Base-by-base conservation (phyloP, 2,888 invertebrate genomes). In the Thelaira solivaga region DNA sequence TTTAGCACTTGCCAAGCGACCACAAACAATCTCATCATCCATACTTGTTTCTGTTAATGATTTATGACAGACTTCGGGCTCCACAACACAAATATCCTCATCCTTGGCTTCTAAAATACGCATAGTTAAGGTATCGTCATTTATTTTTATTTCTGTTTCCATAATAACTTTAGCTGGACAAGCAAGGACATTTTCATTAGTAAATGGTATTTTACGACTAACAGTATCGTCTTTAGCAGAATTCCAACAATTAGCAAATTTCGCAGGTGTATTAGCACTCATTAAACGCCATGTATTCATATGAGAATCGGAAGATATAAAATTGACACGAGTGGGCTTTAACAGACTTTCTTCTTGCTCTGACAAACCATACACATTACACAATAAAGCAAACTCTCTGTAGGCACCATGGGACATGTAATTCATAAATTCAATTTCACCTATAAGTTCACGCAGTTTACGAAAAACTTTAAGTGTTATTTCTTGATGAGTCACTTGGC, bases 111-210 rank as follows among this genome's bases (percentile, higher is more conserved):
- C 95, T 20, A 95, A 90, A 65, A 96, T 94, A 34, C 95, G 93
- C 95, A 95, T 95, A 0, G 94, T 95, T 34, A 96, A 93, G 0
- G 94, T 94, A 76, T 95, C 94, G 11, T 94, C 93, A 84, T 94
- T 93, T 80, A 96, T 93, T 84, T 95, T 93, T 24, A 95, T 94
- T 90, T 95, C 95, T 0, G 95, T 95, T 89, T 95, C 95, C 83
- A 95, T 91, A 51, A 95, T 94, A 0, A 95, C 92, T 87, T 92
- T 93, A 24, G 92, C 93, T 80, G 90, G 91, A 13, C 84, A 82
- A 2, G 84, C 81, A 88, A 80, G 88, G 87, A 80, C 86, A 36
- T 74, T 53, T 26, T 78, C 59, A 47, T 39, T 74, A 29, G 4
- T 5, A 22, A 59, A 59, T 22, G 43, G 22, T 6, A 39, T 53